Evolutionary conservation across 2,888 invertebrate species (phyloP).

Genomic region (Zygaena filipendulae): DNA sequence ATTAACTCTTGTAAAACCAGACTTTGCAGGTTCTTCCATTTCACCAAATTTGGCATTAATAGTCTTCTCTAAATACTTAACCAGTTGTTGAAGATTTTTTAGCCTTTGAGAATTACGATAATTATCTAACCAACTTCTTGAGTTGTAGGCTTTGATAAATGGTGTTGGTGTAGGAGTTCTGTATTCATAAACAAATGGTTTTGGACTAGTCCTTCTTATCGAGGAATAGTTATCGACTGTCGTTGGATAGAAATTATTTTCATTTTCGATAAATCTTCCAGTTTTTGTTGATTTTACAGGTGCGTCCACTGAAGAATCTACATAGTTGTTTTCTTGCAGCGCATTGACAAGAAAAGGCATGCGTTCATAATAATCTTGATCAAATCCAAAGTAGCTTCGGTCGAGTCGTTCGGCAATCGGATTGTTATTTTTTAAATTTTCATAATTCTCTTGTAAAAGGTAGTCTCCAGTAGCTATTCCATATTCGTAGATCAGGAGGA

Average conservation of each 20-base stretch:
- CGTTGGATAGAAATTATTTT: conserved; percentile 19
- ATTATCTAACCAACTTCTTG: conserved; percentile 50
- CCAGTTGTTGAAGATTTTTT: conserved; percentile 50
- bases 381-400: conserved; percentile 48
- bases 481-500: conserved; percentile 63
- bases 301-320: conserved; percentile 34
- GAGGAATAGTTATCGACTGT: conserved; percentile 22
- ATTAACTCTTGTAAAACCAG: conserved; percentile 48
- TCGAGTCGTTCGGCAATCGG: conserved; percentile 53
- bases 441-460: neutral
- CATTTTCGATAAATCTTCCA: conserved; percentile 18
- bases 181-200: conserved; percentile 59
- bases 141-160: conserved; percentile 42
- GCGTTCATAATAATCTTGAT: conserved; percentile 57
- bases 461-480: conserved; percentile 34
- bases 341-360: conserved; percentile 60
- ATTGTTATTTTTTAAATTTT: conserved; percentile 25
- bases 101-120: conserved; percentile 54
- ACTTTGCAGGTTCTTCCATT: conserved; percentile 31
- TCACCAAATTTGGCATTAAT: conserved; percentile 57
- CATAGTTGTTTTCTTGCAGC: conserved; percentile 46
- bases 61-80: conserved; percentile 54
- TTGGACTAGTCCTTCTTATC: conserved; percentile 52
- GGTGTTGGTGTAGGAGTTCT: conserved; percentile 47
- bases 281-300: conserved; percentile 20